phyloP scores from a whole-genome alignment of 2,797 vertebrate genomes.

The Phoebastria nigripes region DNA sequence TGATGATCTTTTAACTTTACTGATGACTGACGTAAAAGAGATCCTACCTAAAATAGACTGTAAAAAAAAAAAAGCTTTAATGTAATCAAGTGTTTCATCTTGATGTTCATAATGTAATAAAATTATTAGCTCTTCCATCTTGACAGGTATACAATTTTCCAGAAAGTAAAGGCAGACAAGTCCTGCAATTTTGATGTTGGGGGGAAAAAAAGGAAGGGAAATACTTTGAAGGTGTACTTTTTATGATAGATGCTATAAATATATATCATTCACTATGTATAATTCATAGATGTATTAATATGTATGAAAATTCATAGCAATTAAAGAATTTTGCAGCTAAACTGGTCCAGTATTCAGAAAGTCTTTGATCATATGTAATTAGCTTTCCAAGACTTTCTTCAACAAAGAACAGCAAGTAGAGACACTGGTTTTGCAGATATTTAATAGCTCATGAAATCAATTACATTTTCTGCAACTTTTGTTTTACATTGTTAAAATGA shows the following conservation, averaged over 20 bases:
- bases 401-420: not conserved
- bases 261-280: not conserved
- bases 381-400: not conserved
- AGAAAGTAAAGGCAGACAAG: not conserved
- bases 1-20: not conserved
- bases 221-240: not conserved
- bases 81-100: not conserved
- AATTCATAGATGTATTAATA: not conserved
- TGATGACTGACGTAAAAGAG: not conserved
- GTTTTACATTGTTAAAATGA: not conserved
- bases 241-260: not conserved
- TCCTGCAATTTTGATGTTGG: not conserved
- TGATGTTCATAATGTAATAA: not conserved
- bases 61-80: not conserved
- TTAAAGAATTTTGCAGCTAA: not conserved
- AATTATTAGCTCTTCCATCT: not conserved
- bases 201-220: fast-evolving
- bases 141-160: not conserved
- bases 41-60: not conserved
- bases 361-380: not conserved
- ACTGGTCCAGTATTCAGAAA: not conserved
- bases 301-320: not conserved
- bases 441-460: not conserved
- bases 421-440: not conserved
- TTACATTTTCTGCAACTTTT: not conserved